Base-by-base conservation (phyloP, 1,140 invertebrate species). In the Eufriesea mexicana region DNA sequence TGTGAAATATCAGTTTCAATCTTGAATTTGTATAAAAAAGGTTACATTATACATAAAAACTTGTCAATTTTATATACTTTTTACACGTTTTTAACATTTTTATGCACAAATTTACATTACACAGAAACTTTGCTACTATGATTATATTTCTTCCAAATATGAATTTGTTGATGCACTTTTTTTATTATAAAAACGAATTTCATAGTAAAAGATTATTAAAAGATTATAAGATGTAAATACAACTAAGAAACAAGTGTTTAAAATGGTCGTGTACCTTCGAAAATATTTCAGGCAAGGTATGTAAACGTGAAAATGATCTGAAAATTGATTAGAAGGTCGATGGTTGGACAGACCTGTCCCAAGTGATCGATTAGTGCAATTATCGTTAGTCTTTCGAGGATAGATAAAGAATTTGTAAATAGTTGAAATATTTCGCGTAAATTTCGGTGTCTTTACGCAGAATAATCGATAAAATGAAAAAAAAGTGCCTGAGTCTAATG, bases 361-460 rank as follows among this genome's bases (percentile, higher is more conserved):
- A 16, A 66, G 28, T 83, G 68, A 89, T 79, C 47, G 59, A 84
- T 88, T 84, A 84, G 85, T 89, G 87, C 88, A 87, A 90, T 92
- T 87, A 79, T 84, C 81, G 80, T 90, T 90, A 88, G 85, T 85
- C 61, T 86, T 87, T 88, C 64, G 49, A 83, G 64, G 88, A 45
- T 87, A 77, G 51, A 59, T 23, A 2, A 66, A 70, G 28, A 55
- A 47, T 62, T 55, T 89, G 84, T 90, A 86, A 76, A 84, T 79
- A 87, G 80, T 71, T 84, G 51, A 59, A 54, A 35, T 73, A 82
- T 73, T 47, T 51, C 47, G 42, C 45, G 20, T 47, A 42, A 76
- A 75, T 72, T 49, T 70, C 28, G 20, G 10, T 20, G 20, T 81
- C 18, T 28, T 54, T 10, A 16, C 28, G 47, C 35, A 35, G 35